Evolutionary conservation across 2,113 vertebrate species (phyloP), one percentile per base, ranked within the genome.

Genomic region (Pseudonaja textilis): DNA sequence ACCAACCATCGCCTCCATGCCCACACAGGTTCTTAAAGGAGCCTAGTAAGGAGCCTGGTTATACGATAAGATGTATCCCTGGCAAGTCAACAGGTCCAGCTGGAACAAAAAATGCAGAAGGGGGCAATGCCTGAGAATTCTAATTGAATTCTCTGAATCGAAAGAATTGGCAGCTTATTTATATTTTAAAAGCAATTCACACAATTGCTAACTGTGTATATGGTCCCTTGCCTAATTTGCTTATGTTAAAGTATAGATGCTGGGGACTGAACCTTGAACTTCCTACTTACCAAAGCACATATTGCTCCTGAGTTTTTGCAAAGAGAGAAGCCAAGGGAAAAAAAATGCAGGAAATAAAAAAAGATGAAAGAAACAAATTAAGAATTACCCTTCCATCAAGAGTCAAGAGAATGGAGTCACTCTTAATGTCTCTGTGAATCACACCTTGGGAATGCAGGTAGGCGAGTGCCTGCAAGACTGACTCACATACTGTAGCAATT

Each of bases 371-470:
- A 61, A 54, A 3, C 29, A 3, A 45, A 61, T n/a, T 29, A 87
- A 23, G n/a, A 92, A 96, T 91, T 97, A 99, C 99, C 97, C 99
- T 98, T 95, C 99, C 99, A 0, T 99, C 99, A 20, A 99, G 96
- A 0, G 99, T 99, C 93, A 99, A 96, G 16, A 99, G 98, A 93
- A 99, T 99, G 85, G 99, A 99, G 96, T 99, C 99, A 0, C 99
- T 99, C 98, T 99, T 99, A 96, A 99, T 99, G 97, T 99, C 99
- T 90, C 99, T 97, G 96, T 99, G 99, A 95, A 99, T 99, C 96
- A 99, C 99, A 1, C 99, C 99, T 96, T 99, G 99, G 23, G 99
- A 99, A 74, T 99, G 99, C 90, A 99, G 98, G 92, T 99, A 99
- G 12, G 98, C 98, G 96, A 99, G 97, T 12, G 99, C 99, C 97